Base-by-base conservation (phyloP, 2,888 invertebrate genomes). In the Perizoma affinitatum region DNA sequence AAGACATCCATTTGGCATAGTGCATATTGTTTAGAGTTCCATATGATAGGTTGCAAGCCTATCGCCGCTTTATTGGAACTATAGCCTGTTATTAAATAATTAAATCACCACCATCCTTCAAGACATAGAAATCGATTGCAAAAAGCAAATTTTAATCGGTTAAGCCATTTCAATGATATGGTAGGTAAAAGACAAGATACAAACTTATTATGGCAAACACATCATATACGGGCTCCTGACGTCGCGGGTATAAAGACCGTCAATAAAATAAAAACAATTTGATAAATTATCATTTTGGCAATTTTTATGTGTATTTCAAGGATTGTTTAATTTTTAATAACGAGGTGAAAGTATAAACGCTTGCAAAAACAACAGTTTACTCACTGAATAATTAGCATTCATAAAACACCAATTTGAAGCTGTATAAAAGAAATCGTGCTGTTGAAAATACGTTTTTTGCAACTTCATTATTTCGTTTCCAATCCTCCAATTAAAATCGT, bases 331-430 rank as follows among this genome's bases (percentile, higher is more conserved):
- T 42, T 48, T 41, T 43, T 22, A n/a, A 44, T 49, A 67, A 63
- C 61, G 47, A 65, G 63, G 63, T 47, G 67, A 67, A 67, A 67
- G 65, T 56, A 46, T 46, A 9, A 47, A 22, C 46, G 34, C 40
- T 34, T 52, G 57, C 38, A 52, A 55, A 61, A 65, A 54, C 54
- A 53, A 51, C 58, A 48, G 57, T 58, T 65, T 49, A 48, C 54
- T 57, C 53, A 65, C 62, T 58, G 48, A 65, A 60, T 59, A 65
- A 65, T 63, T 59, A 50, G 55, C 50, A 52, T 53, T 54, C 63
- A 49, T 67, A 67, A 67, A 50, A 59, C 38, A 44, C 33, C 61
- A 67, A 63, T 65, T 65, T 67, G 61, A 57, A 55, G 61, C 50
- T 45, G 35, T 61, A 67, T 61, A 61, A 67, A 65, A 63, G 54